Evolutionary conservation across 2,888 invertebrate species (phyloP), one percentile per base, ranked within the genome.

Genomic region (Lutraria lutraria): DNA sequence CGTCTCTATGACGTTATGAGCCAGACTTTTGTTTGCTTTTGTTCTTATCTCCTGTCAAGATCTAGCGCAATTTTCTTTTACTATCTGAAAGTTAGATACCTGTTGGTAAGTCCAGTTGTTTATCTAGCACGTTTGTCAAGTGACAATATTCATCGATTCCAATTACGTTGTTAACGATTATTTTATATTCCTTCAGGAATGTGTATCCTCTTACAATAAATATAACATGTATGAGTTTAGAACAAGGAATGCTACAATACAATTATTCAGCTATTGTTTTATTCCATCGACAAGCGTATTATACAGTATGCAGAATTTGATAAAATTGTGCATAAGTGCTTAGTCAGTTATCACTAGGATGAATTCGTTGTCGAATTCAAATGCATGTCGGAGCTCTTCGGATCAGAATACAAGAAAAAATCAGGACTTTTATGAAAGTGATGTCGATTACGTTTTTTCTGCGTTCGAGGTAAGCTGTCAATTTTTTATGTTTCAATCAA

Each of bases 391-490:
- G 25, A 34, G 79, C 34, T n/a, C 81, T 29, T 19, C 81, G 81
- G 81, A 81, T 6, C 81, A 52, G 3, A 15, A 43, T 52, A 52
- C 63, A 56, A 21, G 60, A 10, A 83, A 68, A 68, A 15, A 43
- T n/a, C 52, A n/a, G 31, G 86, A 81, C 25, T 52, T 81, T 53
- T 81, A 68, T 43, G 86, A 81, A 29, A 63, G 53, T 52, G 86
- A 86, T 31, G 86, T 86, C 25, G 86, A 86, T 29, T 68, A 86
- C 25, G 86, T 86, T 13, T 86, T 86, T 31, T 81, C 81, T 52
- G 68, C 81, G 34, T 86, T 81, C 81, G 86, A 86, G 86, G 86
- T 86, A 72, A 43, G 81, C 25, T 54, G 43, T 19, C 56, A 56
- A 13, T 21, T 21, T 60, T n/a, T 21, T 12, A n/a, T 60, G 56